These are phyloP conservation scores for Cephus rjabovi DNA, from an alignment of 2,888 invertebrate genomes.

Conservation along the genomic window DNA sequence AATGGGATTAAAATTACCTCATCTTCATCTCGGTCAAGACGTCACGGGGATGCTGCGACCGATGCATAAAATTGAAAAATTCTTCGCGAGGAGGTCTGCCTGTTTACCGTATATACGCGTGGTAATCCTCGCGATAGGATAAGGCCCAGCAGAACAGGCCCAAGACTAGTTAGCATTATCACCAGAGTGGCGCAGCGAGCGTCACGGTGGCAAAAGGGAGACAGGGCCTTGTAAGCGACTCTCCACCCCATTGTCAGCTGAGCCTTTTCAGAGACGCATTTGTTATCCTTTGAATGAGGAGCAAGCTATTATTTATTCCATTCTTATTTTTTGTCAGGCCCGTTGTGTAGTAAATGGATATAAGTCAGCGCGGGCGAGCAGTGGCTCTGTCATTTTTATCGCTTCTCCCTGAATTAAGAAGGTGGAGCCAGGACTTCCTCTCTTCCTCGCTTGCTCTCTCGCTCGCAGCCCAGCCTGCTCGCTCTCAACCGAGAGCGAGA, in stretches of 20 bases:
- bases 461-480: not conserved
- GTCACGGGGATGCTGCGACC: too few species aligned
- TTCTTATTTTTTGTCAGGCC: slow-evolving; percentile 64
- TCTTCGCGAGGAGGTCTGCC: not conserved
- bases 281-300: slow-evolving; percentile 66
- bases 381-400: slow-evolving; percentile 66
- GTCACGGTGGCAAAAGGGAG: slow-evolving; percentile 18
- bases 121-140: not conserved
- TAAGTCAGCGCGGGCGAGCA: slow-evolving; percentile 63
- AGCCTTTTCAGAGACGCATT: slow-evolving; percentile 62
- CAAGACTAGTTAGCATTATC: not conserved
- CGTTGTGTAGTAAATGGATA: slow-evolving; percentile 56
- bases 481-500: not conserved
- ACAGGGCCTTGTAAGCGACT: slow-evolving; percentile 57
- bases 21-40: too few species aligned
- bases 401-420: slow-evolving; percentile 65
- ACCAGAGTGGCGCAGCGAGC: not conserved
- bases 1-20: not conserved
- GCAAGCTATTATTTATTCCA: slow-evolving; percentile 65
- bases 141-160: not conserved
- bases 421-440: slow-evolving; percentile 49
- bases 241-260: slow-evolving; percentile 58
- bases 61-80: not conserved
- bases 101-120: not conserved
- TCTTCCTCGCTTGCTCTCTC: slow-evolving; percentile 13